Percentiles rank a stretch among this genome's conserved stretches.
Evolutionary conservation across 2,888 invertebrate species (phyloP).

Genomic region (Conchocele bisecta): DNA sequence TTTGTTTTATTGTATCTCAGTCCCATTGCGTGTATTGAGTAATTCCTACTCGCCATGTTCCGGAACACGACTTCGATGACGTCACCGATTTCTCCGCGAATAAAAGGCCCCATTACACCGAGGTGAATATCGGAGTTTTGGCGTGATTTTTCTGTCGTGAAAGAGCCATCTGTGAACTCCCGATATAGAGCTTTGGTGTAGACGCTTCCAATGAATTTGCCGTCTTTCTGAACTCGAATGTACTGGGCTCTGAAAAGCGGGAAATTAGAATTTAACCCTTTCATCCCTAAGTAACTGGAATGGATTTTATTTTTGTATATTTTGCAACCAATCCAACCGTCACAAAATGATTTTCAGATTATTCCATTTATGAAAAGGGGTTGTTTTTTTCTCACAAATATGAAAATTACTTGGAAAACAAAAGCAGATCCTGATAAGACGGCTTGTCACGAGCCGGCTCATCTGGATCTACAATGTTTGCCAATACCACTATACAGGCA

Average conservation of each 20-base stretch:
- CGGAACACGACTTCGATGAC: slow-evolving; percentile 52
- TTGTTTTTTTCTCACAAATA: too few species aligned
- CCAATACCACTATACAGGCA: too few species aligned
- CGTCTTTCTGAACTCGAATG: slow-evolving; percentile 47
- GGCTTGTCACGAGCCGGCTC: too few species aligned
- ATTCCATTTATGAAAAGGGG: too few species aligned
- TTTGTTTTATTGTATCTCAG: slow-evolving; percentile 40
- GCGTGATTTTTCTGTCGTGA: neutral
- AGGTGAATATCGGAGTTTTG: slow-evolving; percentile 28
- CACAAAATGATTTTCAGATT: too few species aligned
- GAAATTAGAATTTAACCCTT: too few species aligned
- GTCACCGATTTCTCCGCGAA: slow-evolving; percentile 72
- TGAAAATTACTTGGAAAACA: too few species aligned
- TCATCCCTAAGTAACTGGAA: too few species aligned
- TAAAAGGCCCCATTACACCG: slow-evolving; percentile 67
- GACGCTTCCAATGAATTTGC: slow-evolving; percentile 51
- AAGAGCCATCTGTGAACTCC: slow-evolving; percentile 17
- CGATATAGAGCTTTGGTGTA: slow-evolving; percentile 60
- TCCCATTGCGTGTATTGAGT: slow-evolving; percentile 46
- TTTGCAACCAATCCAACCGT: too few species aligned
- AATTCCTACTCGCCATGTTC: slow-evolving; percentile 41
- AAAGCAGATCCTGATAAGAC: too few species aligned
- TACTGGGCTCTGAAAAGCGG: slow-evolving; percentile 49
- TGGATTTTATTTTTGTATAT: too few species aligned
- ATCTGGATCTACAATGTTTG: too few species aligned